A percentile compares a stretch with the other conserved stretches of the same genome.
Conservation (phyloP, 2,888 invertebrate species). For the Cheilosia impressa region DNA sequence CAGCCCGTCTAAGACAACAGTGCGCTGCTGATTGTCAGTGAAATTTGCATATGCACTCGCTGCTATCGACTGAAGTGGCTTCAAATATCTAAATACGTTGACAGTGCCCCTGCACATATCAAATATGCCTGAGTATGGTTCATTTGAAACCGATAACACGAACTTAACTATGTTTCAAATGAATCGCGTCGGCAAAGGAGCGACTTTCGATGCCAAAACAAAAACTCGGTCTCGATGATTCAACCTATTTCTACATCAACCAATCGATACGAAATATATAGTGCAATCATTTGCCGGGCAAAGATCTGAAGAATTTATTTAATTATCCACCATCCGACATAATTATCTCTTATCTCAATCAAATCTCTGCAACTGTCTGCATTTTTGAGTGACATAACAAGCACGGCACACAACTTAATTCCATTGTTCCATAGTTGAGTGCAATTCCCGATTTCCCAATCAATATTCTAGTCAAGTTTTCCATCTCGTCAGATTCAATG, state of each 20-base stretch:
- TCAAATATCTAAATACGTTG: neutral
- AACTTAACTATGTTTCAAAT: no score
- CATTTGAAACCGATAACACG: no score
- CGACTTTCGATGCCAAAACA: neutral
- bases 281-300: neutral
- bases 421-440: slow-evolving; percentile 52
- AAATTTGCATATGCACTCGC: neutral
- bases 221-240: no score
- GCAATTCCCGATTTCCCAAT: slow-evolving; percentile 70
- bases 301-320: neutral
- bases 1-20: no score
- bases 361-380: slow-evolving; percentile 56
- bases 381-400: slow-evolving; percentile 67
- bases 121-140: neutral
- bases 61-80: neutral
- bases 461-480: slow-evolving; percentile 73
- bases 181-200: neutral
- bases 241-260: no score
- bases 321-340: slow-evolving; percentile 19
- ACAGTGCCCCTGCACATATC: neutral
- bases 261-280: no score
- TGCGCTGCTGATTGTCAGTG: no score
- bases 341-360: slow-evolving; percentile 51
- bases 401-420: slow-evolving; percentile 64
- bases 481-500: slow-evolving; percentile 69